These are phyloP conservation scores for Nomada ruficornis DNA, from an alignment of 2,888 invertebrate genomes.

Conservation along the genomic window DNA sequence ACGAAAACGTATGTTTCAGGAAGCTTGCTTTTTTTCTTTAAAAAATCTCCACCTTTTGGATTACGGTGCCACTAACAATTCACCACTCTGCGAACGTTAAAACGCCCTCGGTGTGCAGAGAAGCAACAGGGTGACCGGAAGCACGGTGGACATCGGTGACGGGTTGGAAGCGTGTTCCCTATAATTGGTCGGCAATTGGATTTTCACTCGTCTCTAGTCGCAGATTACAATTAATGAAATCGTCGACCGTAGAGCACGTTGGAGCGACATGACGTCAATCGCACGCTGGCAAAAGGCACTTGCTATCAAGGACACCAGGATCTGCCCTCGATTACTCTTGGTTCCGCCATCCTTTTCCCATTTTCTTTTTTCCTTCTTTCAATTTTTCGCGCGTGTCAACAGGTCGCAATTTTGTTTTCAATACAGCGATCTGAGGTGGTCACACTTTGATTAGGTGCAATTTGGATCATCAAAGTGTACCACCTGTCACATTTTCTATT, in stretches of 20 bases:
- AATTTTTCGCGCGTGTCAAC: constrained; percentile 19
- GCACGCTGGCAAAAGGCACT: constrained; percentile 69
- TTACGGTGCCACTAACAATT: too few relatives aligned
- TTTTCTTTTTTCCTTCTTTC: constrained; percentile 11
- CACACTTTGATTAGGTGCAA: too few relatives aligned
- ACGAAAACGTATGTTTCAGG: too few relatives aligned
- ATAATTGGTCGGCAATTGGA: constrained; percentile 60
- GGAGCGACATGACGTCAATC: constrained; percentile 73
- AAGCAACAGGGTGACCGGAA: not conserved
- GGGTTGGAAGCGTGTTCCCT: constrained; percentile 27
- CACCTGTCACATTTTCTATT: too few relatives aligned
- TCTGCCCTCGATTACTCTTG: constrained; percentile 54
- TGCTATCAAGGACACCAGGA: constrained; percentile 70
- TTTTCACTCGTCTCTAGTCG: constrained; percentile 59
- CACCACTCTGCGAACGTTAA: constrained; percentile 1
- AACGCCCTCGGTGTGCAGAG: constrained; percentile 7
- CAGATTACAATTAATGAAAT: constrained; percentile 73
- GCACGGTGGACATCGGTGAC: constrained; percentile 1
- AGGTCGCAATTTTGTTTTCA: constrained; percentile 5
- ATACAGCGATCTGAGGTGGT: too few relatives aligned
- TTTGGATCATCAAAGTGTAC: too few relatives aligned
- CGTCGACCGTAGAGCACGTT: constrained; percentile 55
- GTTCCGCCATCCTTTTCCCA: constrained; percentile 46
- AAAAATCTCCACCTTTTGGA: not conserved
- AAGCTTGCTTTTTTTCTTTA: not conserved